Base-by-base conservation (phyloP, 2,797 vertebrate genomes). In the Myripristis murdjan region DNA sequence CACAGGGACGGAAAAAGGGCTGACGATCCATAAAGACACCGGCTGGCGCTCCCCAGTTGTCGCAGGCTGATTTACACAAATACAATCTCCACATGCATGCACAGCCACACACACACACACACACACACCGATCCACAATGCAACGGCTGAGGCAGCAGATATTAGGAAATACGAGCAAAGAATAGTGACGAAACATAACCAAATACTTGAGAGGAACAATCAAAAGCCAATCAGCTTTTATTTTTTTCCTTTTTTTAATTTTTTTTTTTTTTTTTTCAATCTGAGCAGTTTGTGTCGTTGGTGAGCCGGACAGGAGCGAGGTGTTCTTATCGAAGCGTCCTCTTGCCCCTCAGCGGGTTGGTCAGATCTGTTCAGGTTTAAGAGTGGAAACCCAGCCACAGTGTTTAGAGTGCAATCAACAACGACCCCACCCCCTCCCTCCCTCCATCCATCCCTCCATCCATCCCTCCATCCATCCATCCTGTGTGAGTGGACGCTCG, bases 151-250 rank as follows among this genome's bases (percentile, higher is more conserved):
- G 31, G 48, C 84, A 86, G 77, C 75, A 77, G 60, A 73, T 56
- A 24, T 70, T 18, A 60, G 5, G 18, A 64, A 26, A 55, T 58
- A 35, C 28, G n/a, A 53, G 58, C 24, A 37, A 41, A 28, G 41
- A 59, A 47, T 2, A 20, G 71, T 3, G 54, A 57, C 14, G 31
- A 76, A 66, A 77, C 54, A 60, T 41, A 88, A 88, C 81, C 86
- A 84, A 87, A 91, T 77, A 71, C 71, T 73, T 33, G 37, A 64
- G 84, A 79, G 69, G 73, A 87, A 77, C 88, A 77, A 85, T 82
- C 71, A 74, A 52, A 72, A 62, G 58, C 57, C 73, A 39, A 44
- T 61, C 74, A 15, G 33, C 63, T 59, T 49, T 64, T n/a, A n/a
- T n/a, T 43, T 41, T 12, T 11, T 41, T 41, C 41, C 20, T 14